A percentile compares a stretch with the other conserved stretches of the same genome.
Conservation (phyloP, 2,797 vertebrate genomes). For the Mycteria americana region DNA sequence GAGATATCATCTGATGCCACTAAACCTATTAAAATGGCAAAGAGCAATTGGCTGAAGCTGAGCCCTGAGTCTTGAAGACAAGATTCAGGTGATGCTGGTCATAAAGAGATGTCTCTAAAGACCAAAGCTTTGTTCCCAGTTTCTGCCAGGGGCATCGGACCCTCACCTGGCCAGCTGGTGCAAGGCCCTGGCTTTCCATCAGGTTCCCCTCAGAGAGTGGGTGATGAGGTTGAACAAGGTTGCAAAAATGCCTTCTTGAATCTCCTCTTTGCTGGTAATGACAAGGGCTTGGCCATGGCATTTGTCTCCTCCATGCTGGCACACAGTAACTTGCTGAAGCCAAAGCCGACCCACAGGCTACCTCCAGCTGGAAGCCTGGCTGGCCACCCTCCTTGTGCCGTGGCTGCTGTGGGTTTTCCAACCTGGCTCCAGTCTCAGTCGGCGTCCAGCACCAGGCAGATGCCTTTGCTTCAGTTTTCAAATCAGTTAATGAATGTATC, state of each 20-base stretch:
- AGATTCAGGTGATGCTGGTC: not conserved
- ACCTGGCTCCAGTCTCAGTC: accelerated
- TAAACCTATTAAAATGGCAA: not conserved
- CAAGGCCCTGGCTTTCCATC: not conserved
- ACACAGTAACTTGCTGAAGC: not conserved
- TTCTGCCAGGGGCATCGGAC: not conserved
- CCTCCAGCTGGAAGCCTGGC: not conserved
- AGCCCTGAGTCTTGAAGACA: not conserved
- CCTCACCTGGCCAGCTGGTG: not conserved
- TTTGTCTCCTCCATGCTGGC: not conserved
- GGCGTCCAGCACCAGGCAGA: not conserved
- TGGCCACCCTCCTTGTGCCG: accelerated
- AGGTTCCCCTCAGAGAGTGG: not conserved
- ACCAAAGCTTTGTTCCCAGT: not conserved
- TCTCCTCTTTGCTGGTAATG: not conserved
- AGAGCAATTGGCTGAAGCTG: not conserved
- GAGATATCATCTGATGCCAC: not conserved
- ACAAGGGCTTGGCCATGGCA: not conserved
- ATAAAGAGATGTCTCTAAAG: not conserved
- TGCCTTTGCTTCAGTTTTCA: not conserved
- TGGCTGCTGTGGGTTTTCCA: not conserved
- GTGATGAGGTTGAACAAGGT: not conserved
- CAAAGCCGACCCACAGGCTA: not conserved
- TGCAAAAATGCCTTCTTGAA: not conserved
- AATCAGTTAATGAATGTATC: not conserved